Conservation (phyloP, 2,888 invertebrate species). For the Phalera bucephala region DNA sequence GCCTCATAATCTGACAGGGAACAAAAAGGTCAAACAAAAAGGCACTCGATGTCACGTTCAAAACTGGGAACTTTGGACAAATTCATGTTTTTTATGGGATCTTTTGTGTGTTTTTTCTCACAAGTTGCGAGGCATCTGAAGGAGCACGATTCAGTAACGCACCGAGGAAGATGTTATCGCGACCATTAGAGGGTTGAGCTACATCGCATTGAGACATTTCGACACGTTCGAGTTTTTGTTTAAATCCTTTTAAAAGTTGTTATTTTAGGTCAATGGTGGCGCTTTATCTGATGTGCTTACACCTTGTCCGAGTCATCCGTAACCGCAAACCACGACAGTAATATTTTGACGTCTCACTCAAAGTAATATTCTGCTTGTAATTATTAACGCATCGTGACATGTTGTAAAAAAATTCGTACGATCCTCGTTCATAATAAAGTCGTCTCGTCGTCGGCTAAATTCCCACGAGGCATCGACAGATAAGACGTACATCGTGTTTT, state of each 20-base stretch:
- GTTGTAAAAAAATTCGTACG: constrained; percentile 25
- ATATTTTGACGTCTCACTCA: constrained; percentile 26
- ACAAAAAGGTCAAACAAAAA: constrained; percentile 65
- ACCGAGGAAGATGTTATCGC: constrained; percentile 74
- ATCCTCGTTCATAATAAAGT: constrained; percentile 48
- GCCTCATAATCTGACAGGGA: constrained; percentile 62
- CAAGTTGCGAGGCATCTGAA: constrained; percentile 72
- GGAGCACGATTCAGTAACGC: constrained; percentile 78
- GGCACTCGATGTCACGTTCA: constrained; percentile 73
- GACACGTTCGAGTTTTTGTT: constrained; percentile 68
- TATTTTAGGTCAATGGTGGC: constrained; percentile 61
- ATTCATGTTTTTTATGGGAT: constrained; percentile 71
- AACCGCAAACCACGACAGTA: constrained; percentile 33
- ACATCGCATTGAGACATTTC: constrained; percentile 70
- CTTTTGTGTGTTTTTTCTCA: constrained; percentile 81
- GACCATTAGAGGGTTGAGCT: constrained; percentile 70
- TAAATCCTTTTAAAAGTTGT: constrained; percentile 51
- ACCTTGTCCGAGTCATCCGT: not conserved
- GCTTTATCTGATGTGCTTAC: constrained; percentile 31
- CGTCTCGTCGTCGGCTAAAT: constrained; percentile 44
- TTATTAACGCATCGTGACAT: constrained; percentile 21
- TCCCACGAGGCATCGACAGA: constrained; percentile 67
- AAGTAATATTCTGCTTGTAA: constrained; percentile 16
- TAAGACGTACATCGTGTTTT: constrained; percentile 64
- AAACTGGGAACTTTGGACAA: constrained; percentile 67